These are phyloP conservation scores for Pelochelys cantorii DNA, from an alignment of 2,797 vertebrate genomes.

Conservation along the genomic window DNA sequence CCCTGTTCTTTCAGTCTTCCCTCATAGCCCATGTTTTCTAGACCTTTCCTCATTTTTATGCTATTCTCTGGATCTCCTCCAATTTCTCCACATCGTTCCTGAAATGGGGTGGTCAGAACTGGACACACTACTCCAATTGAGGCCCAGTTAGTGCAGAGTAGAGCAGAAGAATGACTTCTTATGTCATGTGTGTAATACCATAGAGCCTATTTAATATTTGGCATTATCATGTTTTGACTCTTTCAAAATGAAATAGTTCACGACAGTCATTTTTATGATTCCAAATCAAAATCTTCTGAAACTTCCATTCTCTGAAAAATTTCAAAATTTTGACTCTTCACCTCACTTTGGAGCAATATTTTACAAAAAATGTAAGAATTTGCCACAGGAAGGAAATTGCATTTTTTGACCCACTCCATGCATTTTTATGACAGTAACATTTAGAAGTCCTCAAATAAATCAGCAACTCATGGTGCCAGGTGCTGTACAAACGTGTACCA, in stretches of 20 bases:
- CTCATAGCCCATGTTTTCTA: too few species aligned
- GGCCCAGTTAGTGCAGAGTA: too few species aligned
- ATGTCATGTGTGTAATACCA: neutral
- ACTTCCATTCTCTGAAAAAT: neutral
- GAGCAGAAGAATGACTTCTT: too few species aligned
- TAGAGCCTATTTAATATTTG: neutral
- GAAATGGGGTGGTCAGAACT: too few species aligned
- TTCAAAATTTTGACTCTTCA: neutral
- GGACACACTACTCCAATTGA: too few species aligned
- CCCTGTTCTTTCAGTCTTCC: too few species aligned
- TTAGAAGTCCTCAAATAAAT: neutral
- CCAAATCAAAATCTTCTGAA: neutral
- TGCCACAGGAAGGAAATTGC: neutral
- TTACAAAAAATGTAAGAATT: neutral
- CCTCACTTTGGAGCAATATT: neutral
- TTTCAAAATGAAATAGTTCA: neutral
- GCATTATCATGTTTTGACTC: neutral
- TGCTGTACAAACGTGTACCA: neutral
- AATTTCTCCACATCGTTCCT: too few species aligned
- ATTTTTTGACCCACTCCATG: neutral
- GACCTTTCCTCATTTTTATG: too few species aligned
- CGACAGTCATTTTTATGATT: neutral
- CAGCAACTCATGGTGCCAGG: neutral
- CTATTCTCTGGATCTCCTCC: too few species aligned
- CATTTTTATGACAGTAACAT: neutral